Percentiles rank a stretch among this genome's conserved stretches.
Evolutionary conservation across 2,888 invertebrate genomes (phyloP).

Genomic region (Tetragonula carbonaria): DNA sequence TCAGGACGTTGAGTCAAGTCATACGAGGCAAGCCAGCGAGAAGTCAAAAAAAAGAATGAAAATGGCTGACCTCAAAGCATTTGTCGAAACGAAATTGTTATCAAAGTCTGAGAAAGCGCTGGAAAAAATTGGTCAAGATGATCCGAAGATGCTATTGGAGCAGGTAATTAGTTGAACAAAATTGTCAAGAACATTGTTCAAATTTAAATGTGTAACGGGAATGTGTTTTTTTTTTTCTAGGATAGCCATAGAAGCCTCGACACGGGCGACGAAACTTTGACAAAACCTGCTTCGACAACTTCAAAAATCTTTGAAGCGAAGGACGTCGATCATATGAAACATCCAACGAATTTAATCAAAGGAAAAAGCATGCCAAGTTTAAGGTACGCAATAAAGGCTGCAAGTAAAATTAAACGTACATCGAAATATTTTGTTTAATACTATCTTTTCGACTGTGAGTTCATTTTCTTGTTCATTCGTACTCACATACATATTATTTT

Average conservation of each 20-base stretch:
- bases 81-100: constrained; percentile 95
- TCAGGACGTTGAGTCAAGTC: constrained; percentile 83
- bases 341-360: constrained; percentile 91
- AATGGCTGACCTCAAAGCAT: constrained; percentile 95
- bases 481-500: constrained; percentile 54
- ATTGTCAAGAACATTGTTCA: neutral
- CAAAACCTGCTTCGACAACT: constrained; percentile 89
- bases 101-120: constrained; percentile 96
- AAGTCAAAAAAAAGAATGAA: constrained; percentile 94
- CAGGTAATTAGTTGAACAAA: constrained; percentile 83
- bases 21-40: constrained; percentile 90
- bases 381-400: constrained; percentile 87
- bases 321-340: constrained; percentile 85
- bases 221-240: constrained; percentile 82
- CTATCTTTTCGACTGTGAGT: constrained; percentile 44
- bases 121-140: constrained; percentile 94
- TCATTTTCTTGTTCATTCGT: constrained; percentile 55
- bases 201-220: neutral
- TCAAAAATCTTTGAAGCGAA: constrained; percentile 87
- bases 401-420: constrained; percentile 9
- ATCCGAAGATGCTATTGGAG: constrained; percentile 86
- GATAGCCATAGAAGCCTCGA: constrained; percentile 93
- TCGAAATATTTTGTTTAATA: constrained; percentile 31
- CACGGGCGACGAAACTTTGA: constrained; percentile 90
- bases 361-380: constrained; percentile 98